A percentile compares a stretch with the other conserved stretches of the same genome.
These are phyloP conservation scores for Panthera tigris DNA, from an alignment of 2,113 vertebrate species.

Conservation along the genomic window DNA sequence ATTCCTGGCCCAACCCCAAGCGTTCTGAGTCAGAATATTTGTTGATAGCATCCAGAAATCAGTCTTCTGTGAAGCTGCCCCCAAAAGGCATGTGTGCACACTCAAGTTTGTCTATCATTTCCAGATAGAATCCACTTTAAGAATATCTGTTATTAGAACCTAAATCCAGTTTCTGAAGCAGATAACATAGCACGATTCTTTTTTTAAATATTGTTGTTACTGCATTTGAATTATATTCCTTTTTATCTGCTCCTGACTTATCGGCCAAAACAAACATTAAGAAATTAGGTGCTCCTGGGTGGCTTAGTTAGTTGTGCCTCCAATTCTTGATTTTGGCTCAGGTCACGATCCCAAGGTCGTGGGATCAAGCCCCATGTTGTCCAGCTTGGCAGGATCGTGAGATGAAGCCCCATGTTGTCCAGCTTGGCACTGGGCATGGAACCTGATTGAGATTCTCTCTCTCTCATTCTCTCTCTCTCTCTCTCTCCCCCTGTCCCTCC, in stretches of 20 bases:
- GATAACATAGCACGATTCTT: not conserved
- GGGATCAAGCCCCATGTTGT: too few relatives aligned
- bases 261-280: not conserved
- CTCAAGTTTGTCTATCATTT: not conserved
- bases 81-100: not conserved
- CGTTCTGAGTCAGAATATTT: conserved; percentile 1
- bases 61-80: not conserved
- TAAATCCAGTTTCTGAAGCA: conserved; percentile 24
- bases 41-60: not conserved
- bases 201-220: not conserved
- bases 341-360: too few relatives aligned
- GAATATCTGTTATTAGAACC: not conserved
- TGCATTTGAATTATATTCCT: conserved; percentile 20
- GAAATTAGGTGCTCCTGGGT: not conserved
- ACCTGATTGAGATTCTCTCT: too few relatives aligned
- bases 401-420: too few relatives aligned
- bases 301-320: too few relatives aligned
- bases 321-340: too few relatives aligned
- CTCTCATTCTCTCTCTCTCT: too few relatives aligned
- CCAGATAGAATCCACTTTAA: not conserved
- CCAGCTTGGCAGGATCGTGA: too few relatives aligned
- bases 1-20: not conserved
- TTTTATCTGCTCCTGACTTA: not conserved
- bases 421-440: too few relatives aligned
- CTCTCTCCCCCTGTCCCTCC: too few relatives aligned